Evolutionary conservation across 2,888 invertebrate species (phyloP).

Genomic region (Tribolium freemani): DNA sequence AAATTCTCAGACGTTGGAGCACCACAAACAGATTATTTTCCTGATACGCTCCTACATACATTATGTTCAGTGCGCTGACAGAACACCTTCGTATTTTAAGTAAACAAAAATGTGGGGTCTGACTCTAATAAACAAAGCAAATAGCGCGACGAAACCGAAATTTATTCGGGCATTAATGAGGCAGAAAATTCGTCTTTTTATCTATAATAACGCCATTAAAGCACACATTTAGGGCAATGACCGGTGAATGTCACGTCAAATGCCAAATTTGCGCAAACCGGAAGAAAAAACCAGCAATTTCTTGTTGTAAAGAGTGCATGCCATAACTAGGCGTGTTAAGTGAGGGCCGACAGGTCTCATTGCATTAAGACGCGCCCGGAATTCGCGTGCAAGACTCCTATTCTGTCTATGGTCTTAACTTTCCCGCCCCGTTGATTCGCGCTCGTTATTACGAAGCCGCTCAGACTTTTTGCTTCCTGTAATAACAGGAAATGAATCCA

Average conservation of each 20-base stretch:
- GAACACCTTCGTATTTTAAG: neutral
- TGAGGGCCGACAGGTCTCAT: constrained; percentile 26
- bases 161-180: neutral
- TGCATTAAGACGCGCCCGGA: constrained; percentile 40
- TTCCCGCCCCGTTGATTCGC: constrained; percentile 31
- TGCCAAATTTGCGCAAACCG: too few species aligned
- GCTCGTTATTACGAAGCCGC: constrained; percentile 19
- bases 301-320: constrained; percentile 30
- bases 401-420: constrained; percentile 28
- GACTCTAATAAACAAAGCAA: neutral
- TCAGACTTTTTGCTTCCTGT: constrained; percentile 29
- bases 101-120: constrained; percentile 1
- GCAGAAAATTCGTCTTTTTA: neutral
- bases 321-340: constrained; percentile 37
- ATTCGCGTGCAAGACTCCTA: constrained; percentile 41
- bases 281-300: neutral
- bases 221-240: too few species aligned
- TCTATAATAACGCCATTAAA: too few species aligned
- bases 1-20: constrained; percentile 1
- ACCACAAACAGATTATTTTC: neutral
- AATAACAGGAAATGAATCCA: constrained; percentile 36
- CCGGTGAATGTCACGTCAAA: too few species aligned
- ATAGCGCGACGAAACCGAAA: neutral
- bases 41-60: neutral
- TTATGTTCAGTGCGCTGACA: neutral